Percentiles rank a stretch among this genome's conserved stretches.
Evolutionary conservation across 2,797 vertebrate genomes (phyloP).

Genomic region (Acestrorhynchus altus): DNA sequence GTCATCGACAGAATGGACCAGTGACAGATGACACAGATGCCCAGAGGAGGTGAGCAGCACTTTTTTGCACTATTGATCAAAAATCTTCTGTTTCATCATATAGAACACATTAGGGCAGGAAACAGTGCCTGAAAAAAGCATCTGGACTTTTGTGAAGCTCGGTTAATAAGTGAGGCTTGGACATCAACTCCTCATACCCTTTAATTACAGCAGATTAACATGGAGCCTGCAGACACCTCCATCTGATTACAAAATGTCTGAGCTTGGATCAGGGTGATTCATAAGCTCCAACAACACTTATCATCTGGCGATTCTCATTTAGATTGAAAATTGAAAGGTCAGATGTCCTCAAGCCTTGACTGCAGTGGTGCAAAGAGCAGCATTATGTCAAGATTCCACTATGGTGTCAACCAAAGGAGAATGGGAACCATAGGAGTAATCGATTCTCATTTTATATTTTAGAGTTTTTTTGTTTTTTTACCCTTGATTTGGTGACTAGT

Average conservation of each 20-base stretch:
- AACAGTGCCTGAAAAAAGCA: not conserved
- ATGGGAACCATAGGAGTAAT: not conserved
- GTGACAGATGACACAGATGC: conserved; percentile 92
- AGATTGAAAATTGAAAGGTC: too few species aligned
- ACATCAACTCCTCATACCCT: too few species aligned
- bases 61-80: too few species aligned
- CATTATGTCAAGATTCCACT: not conserved
- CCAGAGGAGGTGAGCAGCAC: conserved; percentile 91
- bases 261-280: not conserved
- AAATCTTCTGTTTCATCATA: not conserved
- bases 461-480: not conserved
- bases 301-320: too few species aligned
- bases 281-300: too few species aligned
- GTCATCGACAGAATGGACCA: conserved; percentile 96
- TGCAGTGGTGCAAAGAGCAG: not conserved
- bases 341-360: not conserved
- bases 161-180: not conserved
- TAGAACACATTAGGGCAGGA: not conserved
- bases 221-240: not conserved
- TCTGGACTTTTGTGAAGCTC: not conserved
- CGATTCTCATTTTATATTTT: too few species aligned
- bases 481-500: not conserved
- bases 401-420: not conserved
- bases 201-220: conserved; percentile 9
- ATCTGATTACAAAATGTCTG: not conserved